Percentiles rank a stretch among this genome's conserved stretches.
phyloP scores from a whole-genome alignment of 2,797 vertebrate genomes.

The Poeciliopsis infans region DNA sequence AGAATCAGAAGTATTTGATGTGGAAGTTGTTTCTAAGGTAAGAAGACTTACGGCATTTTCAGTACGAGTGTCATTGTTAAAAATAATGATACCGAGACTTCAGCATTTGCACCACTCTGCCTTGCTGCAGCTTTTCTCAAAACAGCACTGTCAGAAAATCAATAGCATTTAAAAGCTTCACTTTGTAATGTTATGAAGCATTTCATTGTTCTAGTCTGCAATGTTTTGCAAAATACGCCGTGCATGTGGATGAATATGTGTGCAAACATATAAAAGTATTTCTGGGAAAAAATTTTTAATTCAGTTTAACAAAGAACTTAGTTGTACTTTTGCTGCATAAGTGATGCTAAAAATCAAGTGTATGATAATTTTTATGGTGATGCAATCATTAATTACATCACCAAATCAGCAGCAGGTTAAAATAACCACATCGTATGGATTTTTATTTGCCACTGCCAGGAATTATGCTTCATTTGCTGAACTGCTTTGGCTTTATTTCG shows the following conservation, averaged over 20 bases:
- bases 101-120: background rate
- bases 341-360: background rate
- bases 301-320: background rate
- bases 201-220: background rate
- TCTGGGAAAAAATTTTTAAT: background rate
- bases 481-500: background rate
- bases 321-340: background rate
- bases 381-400: background rate
- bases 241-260: background rate
- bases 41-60: background rate
- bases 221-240: background rate
- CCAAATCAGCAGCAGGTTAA: background rate
- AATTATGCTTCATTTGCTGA: background rate
- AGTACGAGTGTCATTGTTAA: background rate
- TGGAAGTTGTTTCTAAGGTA: background rate
- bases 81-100: background rate
- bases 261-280: background rate
- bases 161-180: background rate
- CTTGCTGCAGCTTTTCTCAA: background rate
- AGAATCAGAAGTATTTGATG: background rate
- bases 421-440: background rate
- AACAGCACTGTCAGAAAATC: background rate
- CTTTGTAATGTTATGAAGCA: background rate
- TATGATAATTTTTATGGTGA: background rate
- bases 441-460: background rate